These are phyloP conservation scores for Yponomeuta malinellus DNA, from an alignment of 2,888 invertebrate genomes.

Conservation along the genomic window DNA sequence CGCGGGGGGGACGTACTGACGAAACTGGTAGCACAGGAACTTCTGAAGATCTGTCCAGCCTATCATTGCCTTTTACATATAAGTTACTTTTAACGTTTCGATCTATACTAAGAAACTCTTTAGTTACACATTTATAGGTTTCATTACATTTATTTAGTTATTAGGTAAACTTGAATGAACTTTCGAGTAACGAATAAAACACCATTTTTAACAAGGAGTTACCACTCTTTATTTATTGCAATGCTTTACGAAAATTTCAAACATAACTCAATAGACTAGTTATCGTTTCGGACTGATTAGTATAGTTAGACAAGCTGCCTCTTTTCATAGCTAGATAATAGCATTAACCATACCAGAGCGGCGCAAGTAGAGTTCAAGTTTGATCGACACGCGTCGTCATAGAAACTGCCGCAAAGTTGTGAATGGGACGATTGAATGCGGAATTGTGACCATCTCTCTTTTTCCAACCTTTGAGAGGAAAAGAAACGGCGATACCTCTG, in stretches of 20 bases:
- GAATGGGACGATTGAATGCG: constrained; percentile 5
- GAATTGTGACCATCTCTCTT: constrained; percentile 1
- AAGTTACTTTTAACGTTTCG: not conserved
- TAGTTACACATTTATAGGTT: too few species aligned
- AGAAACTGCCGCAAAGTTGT: constrained; percentile 11
- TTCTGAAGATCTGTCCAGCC: constrained; percentile 34
- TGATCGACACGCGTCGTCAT: constrained; percentile 19
- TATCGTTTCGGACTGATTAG: too few species aligned
- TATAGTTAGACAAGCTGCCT: not conserved
- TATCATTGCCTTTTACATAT: not conserved
- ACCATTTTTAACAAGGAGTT: too few species aligned
- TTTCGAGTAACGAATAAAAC: too few species aligned
- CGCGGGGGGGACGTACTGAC: constrained; percentile 35
- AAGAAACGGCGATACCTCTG: too few species aligned
- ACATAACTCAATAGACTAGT: too few species aligned
- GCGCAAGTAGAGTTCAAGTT: constrained; percentile 14
- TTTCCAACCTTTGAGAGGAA: not conserved
- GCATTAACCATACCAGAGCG: not conserved
- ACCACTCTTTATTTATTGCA: too few species aligned
- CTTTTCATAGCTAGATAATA: not conserved
- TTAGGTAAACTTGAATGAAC: too few species aligned
- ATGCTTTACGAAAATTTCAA: too few species aligned
- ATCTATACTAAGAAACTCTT: not conserved
- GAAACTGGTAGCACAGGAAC: constrained; percentile 24
- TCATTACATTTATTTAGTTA: too few species aligned